These are phyloP conservation scores for Aspidiotus rigidus DNA, from an alignment of 2,888 invertebrate species.

Conservation along the genomic window DNA sequence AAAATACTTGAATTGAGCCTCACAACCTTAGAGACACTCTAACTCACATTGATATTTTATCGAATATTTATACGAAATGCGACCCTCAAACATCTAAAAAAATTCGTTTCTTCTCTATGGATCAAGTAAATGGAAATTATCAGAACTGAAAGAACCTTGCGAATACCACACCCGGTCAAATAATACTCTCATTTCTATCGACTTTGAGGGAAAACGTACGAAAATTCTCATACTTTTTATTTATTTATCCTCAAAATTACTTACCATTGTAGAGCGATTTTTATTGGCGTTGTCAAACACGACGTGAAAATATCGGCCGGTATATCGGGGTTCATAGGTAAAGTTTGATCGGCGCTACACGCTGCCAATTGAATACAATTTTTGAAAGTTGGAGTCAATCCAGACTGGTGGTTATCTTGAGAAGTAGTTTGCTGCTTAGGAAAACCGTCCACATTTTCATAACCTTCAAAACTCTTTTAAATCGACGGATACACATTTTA, in stretches of 20 bases:
- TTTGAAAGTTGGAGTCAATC: constrained; percentile 56
- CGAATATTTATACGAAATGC: no score
- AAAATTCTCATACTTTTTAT: no score
- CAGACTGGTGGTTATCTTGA: constrained; percentile 40
- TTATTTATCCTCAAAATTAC: constrained; percentile 22
- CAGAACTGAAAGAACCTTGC: no score
- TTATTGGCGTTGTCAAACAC: constrained; percentile 96
- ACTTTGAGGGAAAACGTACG: no score
- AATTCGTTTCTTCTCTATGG: no score
- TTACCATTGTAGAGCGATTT: constrained; percentile 84
- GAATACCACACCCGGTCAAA: no score
- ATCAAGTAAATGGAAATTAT: no score
- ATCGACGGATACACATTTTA: not conserved
- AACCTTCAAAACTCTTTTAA: not conserved
- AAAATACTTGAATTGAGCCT: not conserved
- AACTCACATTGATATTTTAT: no score
- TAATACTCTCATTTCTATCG: no score
- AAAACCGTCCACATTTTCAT: no score
- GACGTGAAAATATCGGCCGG: constrained; percentile 97
- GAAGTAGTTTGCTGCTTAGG: constrained; percentile 40
- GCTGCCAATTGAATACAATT: constrained; percentile 96
- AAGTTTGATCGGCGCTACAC: constrained; percentile 81
- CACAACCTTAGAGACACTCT: no score
- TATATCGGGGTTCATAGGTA: constrained; percentile 94
- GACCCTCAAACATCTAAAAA: no score